Conservation (phyloP, 1,140 invertebrate species). For the Drosophila setifemur region DNA sequence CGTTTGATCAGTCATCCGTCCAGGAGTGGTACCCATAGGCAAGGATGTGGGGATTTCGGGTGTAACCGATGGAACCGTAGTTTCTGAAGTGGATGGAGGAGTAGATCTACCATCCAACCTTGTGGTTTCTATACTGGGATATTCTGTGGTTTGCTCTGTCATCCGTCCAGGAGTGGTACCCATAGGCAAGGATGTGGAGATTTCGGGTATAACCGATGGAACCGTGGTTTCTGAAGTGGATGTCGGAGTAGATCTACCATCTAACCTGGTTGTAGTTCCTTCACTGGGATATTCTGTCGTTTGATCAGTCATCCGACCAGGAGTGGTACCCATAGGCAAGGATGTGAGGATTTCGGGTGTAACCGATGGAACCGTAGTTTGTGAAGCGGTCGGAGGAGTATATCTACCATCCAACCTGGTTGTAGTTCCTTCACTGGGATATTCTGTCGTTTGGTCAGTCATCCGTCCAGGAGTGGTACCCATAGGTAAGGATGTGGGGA, state of each 20-base stretch:
- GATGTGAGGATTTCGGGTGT: background rate
- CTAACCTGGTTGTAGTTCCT: background rate
- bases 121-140: background rate
- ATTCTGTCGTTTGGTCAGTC: too few species aligned
- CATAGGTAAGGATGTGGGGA: too few species aligned
- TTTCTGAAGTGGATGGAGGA: background rate
- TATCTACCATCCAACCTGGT: too few species aligned
- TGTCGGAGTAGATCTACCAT: too few species aligned
- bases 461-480: too few species aligned
- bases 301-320: background rate
- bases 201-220: background rate
- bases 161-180: background rate
- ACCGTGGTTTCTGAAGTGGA: background rate
- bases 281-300: conserved; percentile 8
- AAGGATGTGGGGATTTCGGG: background rate
- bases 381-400: too few species aligned
- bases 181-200: background rate
- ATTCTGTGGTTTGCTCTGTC: background rate
- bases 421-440: too few species aligned
- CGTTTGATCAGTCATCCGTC: too few species aligned
- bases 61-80: background rate
- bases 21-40: background rate
- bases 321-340: background rate
- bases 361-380: background rate
- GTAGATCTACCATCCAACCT: background rate